Evolutionary conservation across 2,888 invertebrate genomes (phyloP).

Genomic region (Reticulitermes lucifugus): DNA sequence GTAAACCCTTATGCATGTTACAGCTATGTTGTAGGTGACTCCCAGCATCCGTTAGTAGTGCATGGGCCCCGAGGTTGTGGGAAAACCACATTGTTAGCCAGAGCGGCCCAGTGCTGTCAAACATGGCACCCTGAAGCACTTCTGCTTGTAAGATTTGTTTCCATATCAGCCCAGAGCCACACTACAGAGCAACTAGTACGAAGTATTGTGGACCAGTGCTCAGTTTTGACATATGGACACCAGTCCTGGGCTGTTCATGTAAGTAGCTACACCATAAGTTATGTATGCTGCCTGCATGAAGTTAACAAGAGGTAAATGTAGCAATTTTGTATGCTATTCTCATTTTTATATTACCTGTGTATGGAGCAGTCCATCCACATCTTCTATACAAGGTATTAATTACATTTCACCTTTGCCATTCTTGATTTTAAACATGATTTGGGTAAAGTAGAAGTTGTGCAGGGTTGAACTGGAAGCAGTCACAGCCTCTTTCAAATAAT

Average conservation of each 20-base stretch:
- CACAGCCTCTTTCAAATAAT: too few species aligned
- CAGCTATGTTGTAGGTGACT: constrained; percentile 75
- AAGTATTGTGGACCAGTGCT: constrained; percentile 80
- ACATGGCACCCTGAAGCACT: constrained; percentile 60
- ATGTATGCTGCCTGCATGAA: too few species aligned
- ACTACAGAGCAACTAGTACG: constrained; percentile 79
- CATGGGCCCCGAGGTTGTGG: constrained; percentile 86
- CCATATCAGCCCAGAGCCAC: constrained; percentile 74
- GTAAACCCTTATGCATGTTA: constrained; percentile 52
- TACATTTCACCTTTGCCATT: too few species aligned
- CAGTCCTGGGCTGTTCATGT: constrained; percentile 73
- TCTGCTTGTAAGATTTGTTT: constrained; percentile 70
- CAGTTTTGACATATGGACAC: constrained; percentile 76
- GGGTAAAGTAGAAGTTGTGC: too few species aligned
- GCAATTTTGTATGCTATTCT: too few species aligned
- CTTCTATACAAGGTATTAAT: too few species aligned
- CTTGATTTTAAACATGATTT: too few species aligned
- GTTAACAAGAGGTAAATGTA: too few species aligned
- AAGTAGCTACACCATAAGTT: constrained; percentile 58
- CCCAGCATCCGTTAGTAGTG: constrained; percentile 74
- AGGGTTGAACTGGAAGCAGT: too few species aligned
- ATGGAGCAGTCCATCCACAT: too few species aligned
- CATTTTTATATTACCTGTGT: too few species aligned
- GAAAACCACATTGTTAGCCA: constrained; percentile 83
- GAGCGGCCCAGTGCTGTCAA: constrained; percentile 69